Evolutionary conservation across 2,113 vertebrate genomes (phyloP).

Genomic region (Halichoeres trimaculatus): DNA sequence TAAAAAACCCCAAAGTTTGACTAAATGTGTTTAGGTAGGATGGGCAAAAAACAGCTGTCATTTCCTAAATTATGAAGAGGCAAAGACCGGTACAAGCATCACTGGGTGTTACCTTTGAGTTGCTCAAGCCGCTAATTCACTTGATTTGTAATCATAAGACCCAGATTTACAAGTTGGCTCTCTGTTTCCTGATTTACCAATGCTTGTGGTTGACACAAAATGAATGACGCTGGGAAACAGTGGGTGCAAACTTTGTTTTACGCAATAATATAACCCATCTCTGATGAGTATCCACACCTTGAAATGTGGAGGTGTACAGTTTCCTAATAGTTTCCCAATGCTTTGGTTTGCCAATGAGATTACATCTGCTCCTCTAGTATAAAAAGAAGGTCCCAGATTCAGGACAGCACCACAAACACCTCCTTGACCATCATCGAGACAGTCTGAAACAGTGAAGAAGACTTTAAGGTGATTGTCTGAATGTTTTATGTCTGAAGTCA

Average conservation of each 20-base stretch:
- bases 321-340: conserved; percentile 30
- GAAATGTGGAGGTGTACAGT: not conserved
- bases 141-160: conserved; percentile 29
- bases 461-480: conserved; percentile 32
- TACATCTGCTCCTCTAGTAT: conserved; percentile 26
- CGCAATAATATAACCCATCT: not conserved
- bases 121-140: conserved; percentile 5
- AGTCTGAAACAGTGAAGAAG: conserved; percentile 18
- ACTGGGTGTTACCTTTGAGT: conserved; percentile 24
- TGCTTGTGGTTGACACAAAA: not conserved
- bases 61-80: not conserved
- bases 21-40: not conserved
- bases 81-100: not conserved
- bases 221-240: not conserved
- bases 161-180: not conserved
- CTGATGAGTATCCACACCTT: conserved; percentile 7
- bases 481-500: not conserved
- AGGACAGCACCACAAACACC: conserved; percentile 13
- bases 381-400: conserved; percentile 31
- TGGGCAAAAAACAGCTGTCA: not conserved
- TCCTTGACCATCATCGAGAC: not conserved
- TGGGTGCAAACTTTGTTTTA: not conserved
- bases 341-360: not conserved
- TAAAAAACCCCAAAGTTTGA: not conserved
- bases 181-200: conserved; percentile 21